A percentile compares a stretch with the other conserved stretches of the same genome.
Conservation (phyloP, 2,113 vertebrate species). For the Muntiacus reevesi region DNA sequence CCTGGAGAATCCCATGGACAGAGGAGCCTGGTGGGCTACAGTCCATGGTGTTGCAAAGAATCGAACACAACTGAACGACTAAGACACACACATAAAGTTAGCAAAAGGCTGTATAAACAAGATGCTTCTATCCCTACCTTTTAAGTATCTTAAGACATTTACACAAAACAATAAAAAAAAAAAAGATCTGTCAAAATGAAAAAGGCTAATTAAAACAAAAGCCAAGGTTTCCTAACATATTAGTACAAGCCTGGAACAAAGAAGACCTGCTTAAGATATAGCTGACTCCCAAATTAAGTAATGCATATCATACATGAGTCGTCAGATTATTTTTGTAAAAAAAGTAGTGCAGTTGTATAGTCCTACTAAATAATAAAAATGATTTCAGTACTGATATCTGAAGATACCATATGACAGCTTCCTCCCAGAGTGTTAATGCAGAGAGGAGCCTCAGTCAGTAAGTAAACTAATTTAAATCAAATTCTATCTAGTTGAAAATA, state of each 20-base stretch:
- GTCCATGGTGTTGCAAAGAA: background rate
- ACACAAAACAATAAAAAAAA: background rate
- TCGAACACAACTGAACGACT: background rate
- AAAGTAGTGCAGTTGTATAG: background rate
- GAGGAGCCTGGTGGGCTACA: background rate
- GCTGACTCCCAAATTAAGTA: background rate
- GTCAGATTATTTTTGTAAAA: background rate
- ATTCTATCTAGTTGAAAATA: constrained; percentile 62
- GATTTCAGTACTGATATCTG: background rate
- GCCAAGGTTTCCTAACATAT: background rate
- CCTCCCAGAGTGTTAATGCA: constrained; percentile 8
- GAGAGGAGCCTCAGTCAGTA: constrained; percentile 37
- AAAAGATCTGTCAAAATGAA: background rate
- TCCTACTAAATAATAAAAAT: constrained; percentile 2
- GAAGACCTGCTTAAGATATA: background rate
- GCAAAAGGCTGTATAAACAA: background rate
- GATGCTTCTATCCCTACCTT: background rate
- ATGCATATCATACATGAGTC: background rate
- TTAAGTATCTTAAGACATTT: constrained; percentile 33
- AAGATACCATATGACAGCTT: background rate
- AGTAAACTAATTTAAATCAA: constrained; percentile 70
- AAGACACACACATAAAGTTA: background rate
- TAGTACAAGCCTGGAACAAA: background rate
- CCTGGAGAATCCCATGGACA: background rate
- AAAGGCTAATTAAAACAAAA: background rate